A percentile compares a stretch with the other conserved stretches of the same genome.
Conservation (phyloP, 2,888 invertebrate species). For the Ernsta delagoae region DNA sequence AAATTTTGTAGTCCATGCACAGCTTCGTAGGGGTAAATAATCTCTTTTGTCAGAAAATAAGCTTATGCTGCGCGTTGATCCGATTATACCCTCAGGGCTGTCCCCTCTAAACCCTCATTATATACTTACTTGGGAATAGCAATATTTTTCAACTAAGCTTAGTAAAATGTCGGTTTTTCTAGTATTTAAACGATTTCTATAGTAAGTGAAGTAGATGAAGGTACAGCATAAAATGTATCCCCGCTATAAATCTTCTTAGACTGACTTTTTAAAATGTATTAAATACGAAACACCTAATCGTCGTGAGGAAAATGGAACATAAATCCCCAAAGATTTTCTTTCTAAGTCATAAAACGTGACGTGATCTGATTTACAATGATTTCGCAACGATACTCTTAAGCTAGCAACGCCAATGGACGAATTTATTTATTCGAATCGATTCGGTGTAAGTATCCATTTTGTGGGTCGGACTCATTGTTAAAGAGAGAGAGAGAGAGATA, state of each 20-base stretch:
- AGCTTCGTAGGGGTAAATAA: conserved; percentile 3
- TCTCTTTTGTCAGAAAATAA: conserved; percentile 17
- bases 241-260: conserved; percentile 1
- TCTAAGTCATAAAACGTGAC: conserved; percentile 65
- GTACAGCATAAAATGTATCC: not conserved
- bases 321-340: conserved; percentile 56
- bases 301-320: conserved; percentile 47
- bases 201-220: too few relatives aligned
- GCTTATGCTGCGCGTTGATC: conserved; percentile 11
- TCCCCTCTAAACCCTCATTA: conserved; percentile 2
- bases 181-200: too few relatives aligned
- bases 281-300: conserved; percentile 9
- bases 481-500: too few relatives aligned
- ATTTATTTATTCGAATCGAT: conserved; percentile 73
- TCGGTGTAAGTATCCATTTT: conserved; percentile 54
- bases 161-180: not conserved
- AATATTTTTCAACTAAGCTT: not conserved
- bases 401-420: conserved; percentile 52
- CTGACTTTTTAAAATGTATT: conserved; percentile 17
- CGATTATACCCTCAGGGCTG: not conserved
- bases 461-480: too few relatives aligned
- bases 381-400: conserved; percentile 38
- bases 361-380: conserved; percentile 73
- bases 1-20: conserved; percentile 3
- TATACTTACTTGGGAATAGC: conserved; percentile 1